Conservation (phyloP, 2,113 vertebrate genomes). For the Pollachius pollachius region DNA sequence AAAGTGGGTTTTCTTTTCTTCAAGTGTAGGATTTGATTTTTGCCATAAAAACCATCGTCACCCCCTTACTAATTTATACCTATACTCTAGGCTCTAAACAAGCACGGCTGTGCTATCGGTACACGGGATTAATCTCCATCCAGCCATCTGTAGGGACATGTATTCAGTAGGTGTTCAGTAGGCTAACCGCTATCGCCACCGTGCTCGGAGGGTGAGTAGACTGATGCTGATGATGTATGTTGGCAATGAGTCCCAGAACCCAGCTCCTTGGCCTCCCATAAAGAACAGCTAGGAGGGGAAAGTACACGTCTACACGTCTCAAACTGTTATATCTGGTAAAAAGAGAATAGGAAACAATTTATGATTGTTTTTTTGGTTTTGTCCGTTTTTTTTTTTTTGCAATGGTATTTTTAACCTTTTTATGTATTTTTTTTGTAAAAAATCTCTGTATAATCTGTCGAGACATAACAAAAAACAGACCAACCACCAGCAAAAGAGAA, state of each 20-base stretch:
- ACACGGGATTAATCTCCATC: slow-evolving; percentile 14
- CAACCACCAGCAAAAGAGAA: slow-evolving; percentile 57
- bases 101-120: slow-evolving; percentile 39
- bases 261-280: slow-evolving; percentile 44
- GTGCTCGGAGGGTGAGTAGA: slow-evolving; percentile 46
- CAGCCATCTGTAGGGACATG: slow-evolving; percentile 32
- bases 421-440: slow-evolving; percentile 56
- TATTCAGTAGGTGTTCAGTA: slow-evolving; percentile 32
- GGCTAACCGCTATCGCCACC: slow-evolving; percentile 46
- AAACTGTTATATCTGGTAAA: slow-evolving; percentile 64
- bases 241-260: slow-evolving; percentile 66
- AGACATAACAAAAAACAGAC: slow-evolving; percentile 66
- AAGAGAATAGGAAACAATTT: slow-evolving; percentile 72
- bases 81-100: slow-evolving; percentile 42
- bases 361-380: slow-evolving; percentile 25
- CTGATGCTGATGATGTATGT: slow-evolving; percentile 75
- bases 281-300: slow-evolving; percentile 39
- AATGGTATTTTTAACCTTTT: slow-evolving; percentile 8
- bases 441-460: slow-evolving; percentile 66
- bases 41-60: slow-evolving; percentile 52
- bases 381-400: slow-evolving; percentile 17
- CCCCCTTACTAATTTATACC: slow-evolving; percentile 33
- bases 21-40: slow-evolving; percentile 52
- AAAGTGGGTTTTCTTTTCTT: slow-evolving; percentile 28
- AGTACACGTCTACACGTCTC: slow-evolving; percentile 54